Percentiles rank a stretch among this genome's conserved stretches.
Evolutionary conservation across 1,140 invertebrate species (phyloP).

Genomic region (Drosophila ogumai): DNA sequence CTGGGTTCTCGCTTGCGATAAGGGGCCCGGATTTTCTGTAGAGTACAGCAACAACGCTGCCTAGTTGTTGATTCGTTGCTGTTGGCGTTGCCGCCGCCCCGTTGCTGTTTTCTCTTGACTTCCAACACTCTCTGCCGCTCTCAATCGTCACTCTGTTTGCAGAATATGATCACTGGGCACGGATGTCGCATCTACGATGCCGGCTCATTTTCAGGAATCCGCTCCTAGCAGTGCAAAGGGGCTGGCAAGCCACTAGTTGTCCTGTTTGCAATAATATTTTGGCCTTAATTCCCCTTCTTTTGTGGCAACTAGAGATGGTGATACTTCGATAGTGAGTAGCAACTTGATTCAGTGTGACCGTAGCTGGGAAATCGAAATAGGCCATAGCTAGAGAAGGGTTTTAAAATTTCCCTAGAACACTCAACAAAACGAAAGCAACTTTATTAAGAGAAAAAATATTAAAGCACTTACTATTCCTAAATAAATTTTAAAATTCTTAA

Average conservation of each 20-base stretch:
- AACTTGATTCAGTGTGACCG: constrained; percentile 6
- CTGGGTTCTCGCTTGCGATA: constrained; percentile 11
- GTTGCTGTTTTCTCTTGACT: constrained; percentile 50
- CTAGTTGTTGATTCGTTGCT: constrained; percentile 52
- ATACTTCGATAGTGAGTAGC: not conserved
- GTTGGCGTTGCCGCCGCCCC: constrained; percentile 60
- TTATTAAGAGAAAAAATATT: not conserved
- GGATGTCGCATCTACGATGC: constrained; percentile 35
- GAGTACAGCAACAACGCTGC: constrained; percentile 3
- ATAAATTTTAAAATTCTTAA: no score
- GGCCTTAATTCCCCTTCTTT: constrained; percentile 35
- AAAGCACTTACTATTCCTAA: not conserved
- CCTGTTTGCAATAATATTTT: constrained; percentile 14
- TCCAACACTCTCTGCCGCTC: constrained; percentile 9
- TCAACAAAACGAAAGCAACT: not conserved
- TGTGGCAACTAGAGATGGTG: constrained; percentile 19
- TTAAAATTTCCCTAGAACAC: not conserved
- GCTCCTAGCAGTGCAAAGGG: constrained; percentile 23
- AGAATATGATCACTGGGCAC: constrained; percentile 29
- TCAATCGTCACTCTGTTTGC: constrained; percentile 2
- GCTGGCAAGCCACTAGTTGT: not conserved
- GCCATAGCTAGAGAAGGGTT: not conserved
- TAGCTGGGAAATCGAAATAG: not conserved
- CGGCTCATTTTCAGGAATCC: constrained; percentile 47
- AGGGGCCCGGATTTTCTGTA: constrained; percentile 11